phyloP scores from a whole-genome alignment of 2,797 vertebrate species.

The Coilia nasus region DNA sequence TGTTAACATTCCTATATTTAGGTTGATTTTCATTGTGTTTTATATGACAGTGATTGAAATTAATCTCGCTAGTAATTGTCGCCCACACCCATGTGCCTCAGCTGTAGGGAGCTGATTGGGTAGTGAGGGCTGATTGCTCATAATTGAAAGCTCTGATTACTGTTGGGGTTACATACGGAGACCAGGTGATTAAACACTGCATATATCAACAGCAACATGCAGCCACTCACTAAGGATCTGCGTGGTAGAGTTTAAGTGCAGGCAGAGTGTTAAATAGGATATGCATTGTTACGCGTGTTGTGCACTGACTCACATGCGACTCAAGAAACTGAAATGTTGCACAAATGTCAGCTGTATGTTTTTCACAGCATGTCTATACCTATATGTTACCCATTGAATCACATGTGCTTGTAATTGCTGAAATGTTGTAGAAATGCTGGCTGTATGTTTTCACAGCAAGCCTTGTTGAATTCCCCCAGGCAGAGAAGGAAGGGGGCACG shows the following conservation, averaged over 20 bases:
- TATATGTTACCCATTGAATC: too few relatives aligned
- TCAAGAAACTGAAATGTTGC: too few relatives aligned
- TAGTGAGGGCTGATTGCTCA: not conserved
- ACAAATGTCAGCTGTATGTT: too few relatives aligned
- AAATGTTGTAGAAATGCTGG: conserved; percentile 25
- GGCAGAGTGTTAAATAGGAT: not conserved
- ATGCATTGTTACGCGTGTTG: not conserved
- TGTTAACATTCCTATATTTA: not conserved
- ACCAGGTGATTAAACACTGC: not conserved
- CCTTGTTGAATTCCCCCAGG: conserved; percentile 86
- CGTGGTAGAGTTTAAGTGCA: not conserved
- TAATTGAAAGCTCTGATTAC: not conserved
- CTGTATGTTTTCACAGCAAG: conserved; percentile 75
- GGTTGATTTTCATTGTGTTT: not conserved
- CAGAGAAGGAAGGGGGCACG: conserved; percentile 88
- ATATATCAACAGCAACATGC: not conserved
- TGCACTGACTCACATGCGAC: too few relatives aligned
- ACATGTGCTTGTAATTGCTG: not conserved
- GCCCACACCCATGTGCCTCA: not conserved
- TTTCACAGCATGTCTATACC: too few relatives aligned
- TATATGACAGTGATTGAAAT: not conserved
- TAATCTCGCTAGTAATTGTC: not conserved
- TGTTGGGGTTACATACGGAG: not conserved
- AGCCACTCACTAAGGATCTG: not conserved
- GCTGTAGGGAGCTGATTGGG: not conserved